Conservation (phyloP, 2,113 vertebrate genomes). For the Abramis brama region DNA sequence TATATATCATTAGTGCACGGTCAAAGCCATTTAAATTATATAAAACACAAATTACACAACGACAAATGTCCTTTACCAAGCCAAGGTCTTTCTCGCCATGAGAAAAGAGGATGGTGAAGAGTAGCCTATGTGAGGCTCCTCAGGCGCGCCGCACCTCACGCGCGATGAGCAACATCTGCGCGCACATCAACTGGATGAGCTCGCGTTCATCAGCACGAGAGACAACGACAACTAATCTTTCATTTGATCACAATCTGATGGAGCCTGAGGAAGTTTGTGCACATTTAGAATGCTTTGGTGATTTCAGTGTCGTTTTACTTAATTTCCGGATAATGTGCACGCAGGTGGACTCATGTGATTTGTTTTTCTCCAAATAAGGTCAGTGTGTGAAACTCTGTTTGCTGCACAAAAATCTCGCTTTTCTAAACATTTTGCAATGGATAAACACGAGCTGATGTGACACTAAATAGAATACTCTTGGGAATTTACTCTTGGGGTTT, state of each 20-base stretch:
- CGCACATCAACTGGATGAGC: slow-evolving; percentile 1
- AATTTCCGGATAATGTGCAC: background rate
- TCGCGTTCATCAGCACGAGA: background rate
- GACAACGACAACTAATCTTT: background rate
- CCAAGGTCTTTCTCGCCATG: slow-evolving; percentile 44
- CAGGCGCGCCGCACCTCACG: slow-evolving; percentile 12
- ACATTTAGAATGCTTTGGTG: background rate
- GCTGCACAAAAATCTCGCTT: background rate
- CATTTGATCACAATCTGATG: background rate
- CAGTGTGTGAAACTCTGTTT: background rate
- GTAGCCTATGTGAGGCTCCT: background rate
- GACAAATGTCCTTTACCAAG: slow-evolving; percentile 29
- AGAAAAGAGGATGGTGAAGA: background rate
- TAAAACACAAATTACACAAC: background rate
- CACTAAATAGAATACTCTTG: background rate
- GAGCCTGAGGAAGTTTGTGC: background rate
- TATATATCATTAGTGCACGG: background rate
- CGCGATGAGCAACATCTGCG: slow-evolving; percentile 21
- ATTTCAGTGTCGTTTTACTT: background rate
- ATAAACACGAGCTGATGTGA: background rate
- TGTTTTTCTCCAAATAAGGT: background rate
- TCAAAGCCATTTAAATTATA: background rate
- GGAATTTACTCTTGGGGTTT: background rate
- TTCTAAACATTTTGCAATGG: background rate
- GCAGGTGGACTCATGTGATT: background rate